These are phyloP conservation scores for Phenganax marumi DNA, from an alignment of 92 coral and sea anemone genomes.

Conservation along the genomic window DNA sequence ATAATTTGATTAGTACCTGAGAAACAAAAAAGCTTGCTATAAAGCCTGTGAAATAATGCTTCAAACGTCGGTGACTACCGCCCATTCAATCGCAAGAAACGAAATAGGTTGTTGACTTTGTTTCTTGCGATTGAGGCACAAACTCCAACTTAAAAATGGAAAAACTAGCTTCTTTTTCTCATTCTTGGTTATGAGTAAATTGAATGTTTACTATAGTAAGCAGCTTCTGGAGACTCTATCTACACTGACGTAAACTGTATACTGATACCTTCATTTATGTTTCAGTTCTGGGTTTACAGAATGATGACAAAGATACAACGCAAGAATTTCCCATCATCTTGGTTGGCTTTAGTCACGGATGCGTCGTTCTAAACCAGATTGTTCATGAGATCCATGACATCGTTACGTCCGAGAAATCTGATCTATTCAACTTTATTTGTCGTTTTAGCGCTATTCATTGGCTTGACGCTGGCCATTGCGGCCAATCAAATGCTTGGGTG, in stretches of 20 bases:
- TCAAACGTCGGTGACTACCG: too few relatives aligned
- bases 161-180: too few relatives aligned
- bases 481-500: slow-evolving; percentile 96
- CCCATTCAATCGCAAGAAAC: too few relatives aligned
- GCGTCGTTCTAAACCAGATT: slow-evolving; percentile 90
- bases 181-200: too few relatives aligned
- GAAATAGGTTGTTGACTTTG: too few relatives aligned
- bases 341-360: slow-evolving; percentile 97
- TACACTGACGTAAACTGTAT: background rate
- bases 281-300: slow-evolving; percentile 70
- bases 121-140: too few relatives aligned
- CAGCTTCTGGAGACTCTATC: background rate
- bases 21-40: too few relatives aligned
- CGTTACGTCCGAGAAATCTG: slow-evolving; percentile 65
- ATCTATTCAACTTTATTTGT: slow-evolving; percentile 66
- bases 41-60: too few relatives aligned
- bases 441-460: slow-evolving; percentile 89
- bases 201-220: background rate
- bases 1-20: too few relatives aligned
- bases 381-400: slow-evolving; percentile 74
- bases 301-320: slow-evolving; percentile 83
- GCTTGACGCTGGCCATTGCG: slow-evolving; percentile 98
- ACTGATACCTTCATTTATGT: background rate
- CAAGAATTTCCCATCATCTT: slow-evolving; percentile 82
- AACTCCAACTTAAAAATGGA: too few relatives aligned